Evolutionary conservation across 1,140 invertebrate species (phyloP), one percentile per base, ranked within the genome.

Genomic region (Habropoda laboriosa): DNA sequence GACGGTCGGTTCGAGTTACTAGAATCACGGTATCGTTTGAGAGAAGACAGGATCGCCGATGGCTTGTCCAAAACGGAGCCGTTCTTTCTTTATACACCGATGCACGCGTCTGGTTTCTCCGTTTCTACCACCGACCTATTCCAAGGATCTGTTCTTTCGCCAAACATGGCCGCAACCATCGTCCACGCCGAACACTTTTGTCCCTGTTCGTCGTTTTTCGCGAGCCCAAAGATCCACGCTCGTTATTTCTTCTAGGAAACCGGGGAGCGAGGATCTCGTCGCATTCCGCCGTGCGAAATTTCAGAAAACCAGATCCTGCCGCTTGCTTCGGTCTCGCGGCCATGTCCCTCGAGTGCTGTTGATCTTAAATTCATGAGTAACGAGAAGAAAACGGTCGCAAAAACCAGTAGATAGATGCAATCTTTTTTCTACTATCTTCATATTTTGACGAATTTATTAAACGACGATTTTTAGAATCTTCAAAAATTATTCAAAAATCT

Each of bases 171-270:
- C 72, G 78, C 79, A 78, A 49, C 42, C 42, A 4, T 58, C 79
- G 74, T 78, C n/a, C n/a, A n/a, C n/a, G 42, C 18, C 57, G 66
- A 57, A 76, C 79, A 81, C 63, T 71, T 64, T 76, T 74, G 81
- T 45, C 77, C 55, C 70, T 79, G 67, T 49, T 78, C 63, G 72
- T 79, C 57, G 63, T 82, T 80, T 82, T 75, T 75, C 77, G 45
- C 68, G 63, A 18, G n/a, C 73, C 72, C 35, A 68, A 80, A 61
- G 45, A 80, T 76, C 72, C 72, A 12, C 74, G 57, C 74, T 79
- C 77, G 73, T 87, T 83, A 86, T 86, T 76, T 76, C 73, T 80
- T 80, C 79, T 80, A 80, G 63, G 79, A 80, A 80, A 74, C 66
- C 57, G 30, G n/a, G n/a, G n/a, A n/a, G 76, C 42, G 24, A 21